A percentile compares a stretch with the other conserved stretches of the same genome.
Evolutionary conservation across 2,113 vertebrate species (phyloP).

Genomic region (Antigone vipio): DNA sequence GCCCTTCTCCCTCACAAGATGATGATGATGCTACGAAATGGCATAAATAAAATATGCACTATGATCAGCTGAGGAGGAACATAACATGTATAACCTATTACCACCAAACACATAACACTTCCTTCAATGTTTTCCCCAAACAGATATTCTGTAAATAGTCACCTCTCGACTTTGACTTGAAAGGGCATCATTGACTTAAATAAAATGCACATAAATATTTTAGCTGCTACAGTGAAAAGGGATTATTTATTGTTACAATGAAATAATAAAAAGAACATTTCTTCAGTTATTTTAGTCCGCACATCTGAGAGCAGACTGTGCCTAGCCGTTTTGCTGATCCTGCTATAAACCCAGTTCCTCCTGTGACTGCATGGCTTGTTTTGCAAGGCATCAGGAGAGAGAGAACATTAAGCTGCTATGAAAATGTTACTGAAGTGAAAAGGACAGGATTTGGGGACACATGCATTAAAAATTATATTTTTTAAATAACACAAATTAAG

Average conservation of each 20-base stretch:
- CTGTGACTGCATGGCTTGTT: neutral
- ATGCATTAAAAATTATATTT: neutral
- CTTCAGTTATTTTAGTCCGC: slow-evolving; percentile 14
- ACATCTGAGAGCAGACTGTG: slow-evolving; percentile 12
- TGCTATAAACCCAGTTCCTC: slow-evolving; percentile 38
- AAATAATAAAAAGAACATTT: slow-evolving; percentile 35
- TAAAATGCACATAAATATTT: slow-evolving; percentile 63
- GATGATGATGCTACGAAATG: neutral
- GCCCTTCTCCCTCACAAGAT: neutral
- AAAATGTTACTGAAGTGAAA: neutral
- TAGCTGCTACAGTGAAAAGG: slow-evolving; percentile 12
- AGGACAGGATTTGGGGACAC: neutral
- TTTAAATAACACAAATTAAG: neutral
- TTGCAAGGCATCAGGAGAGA: neutral
- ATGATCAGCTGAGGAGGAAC: slow-evolving; percentile 21
- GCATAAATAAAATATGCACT: slow-evolving; percentile 23
- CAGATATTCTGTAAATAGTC: slow-evolving; percentile 28
- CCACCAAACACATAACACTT: neutral
- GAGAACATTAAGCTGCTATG: neutral
- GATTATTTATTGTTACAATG: slow-evolving; percentile 45
- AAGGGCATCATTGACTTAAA: slow-evolving; percentile 44
- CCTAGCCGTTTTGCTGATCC: slow-evolving; percentile 37
- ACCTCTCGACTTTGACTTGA: slow-evolving; percentile 49
- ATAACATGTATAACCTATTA: neutral
- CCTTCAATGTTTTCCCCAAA: neutral